These are phyloP conservation scores for Ypsolopha sequella DNA, from an alignment of 2,888 invertebrate genomes.

Conservation along the genomic window DNA sequence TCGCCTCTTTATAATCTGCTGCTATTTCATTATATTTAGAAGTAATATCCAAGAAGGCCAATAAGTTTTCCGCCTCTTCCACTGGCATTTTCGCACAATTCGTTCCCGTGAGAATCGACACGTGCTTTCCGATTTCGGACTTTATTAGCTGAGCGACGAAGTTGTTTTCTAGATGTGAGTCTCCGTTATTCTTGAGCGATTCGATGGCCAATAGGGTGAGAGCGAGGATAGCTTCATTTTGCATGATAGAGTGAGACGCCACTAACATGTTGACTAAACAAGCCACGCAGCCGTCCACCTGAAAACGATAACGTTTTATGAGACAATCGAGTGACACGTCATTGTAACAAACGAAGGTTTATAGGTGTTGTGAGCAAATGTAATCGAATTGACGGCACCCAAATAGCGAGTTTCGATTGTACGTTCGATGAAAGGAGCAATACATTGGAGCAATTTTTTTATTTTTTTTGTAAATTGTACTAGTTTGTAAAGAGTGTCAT, in stretches of 20 bases:
- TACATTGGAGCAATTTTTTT: too few relatives aligned
- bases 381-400: too few relatives aligned
- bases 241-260: slow-evolving; percentile 89
- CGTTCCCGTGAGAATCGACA: slow-evolving; percentile 57
- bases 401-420: too few relatives aligned
- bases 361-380: too few relatives aligned
- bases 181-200: slow-evolving; percentile 24
- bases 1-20: slow-evolving; percentile 40
- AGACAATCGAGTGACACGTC: too few relatives aligned
- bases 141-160: slow-evolving; percentile 47
- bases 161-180: slow-evolving; percentile 32
- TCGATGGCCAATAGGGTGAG: slow-evolving; percentile 72
- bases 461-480: too few relatives aligned
- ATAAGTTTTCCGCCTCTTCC: slow-evolving; percentile 61
- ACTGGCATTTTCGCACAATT: slow-evolving; percentile 57
- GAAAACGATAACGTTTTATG: slow-evolving; percentile 18
- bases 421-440: too few relatives aligned
- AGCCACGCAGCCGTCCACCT: slow-evolving; percentile 77
- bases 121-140: slow-evolving; percentile 63
- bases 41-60: slow-evolving; percentile 58
- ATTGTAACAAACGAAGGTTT: too few relatives aligned
- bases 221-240: slow-evolving; percentile 83
- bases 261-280: slow-evolving; percentile 86
- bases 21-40: slow-evolving; percentile 41
- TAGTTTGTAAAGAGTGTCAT: too few relatives aligned